These are phyloP conservation scores for Sterna hirundo DNA, from an alignment of 2,113 vertebrate genomes.

Conservation along the genomic window DNA sequence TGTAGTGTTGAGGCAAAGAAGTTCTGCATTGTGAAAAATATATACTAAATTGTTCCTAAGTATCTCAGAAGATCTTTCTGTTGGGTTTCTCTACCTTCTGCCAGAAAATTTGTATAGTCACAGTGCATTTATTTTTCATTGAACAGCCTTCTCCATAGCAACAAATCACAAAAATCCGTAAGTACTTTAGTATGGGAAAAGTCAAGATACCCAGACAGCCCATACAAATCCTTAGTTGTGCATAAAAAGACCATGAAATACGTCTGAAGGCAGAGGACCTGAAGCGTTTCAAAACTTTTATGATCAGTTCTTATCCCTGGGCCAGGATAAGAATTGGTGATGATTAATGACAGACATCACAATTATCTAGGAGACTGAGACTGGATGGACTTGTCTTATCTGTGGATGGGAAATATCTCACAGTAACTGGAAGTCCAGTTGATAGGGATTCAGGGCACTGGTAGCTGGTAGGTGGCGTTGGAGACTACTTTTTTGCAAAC, in stretches of 20 bases:
- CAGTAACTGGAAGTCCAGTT: accelerated
- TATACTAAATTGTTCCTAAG: constrained; percentile 45
- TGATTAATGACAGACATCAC: background rate
- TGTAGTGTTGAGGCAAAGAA: constrained; percentile 20
- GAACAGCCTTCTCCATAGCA: constrained; percentile 30
- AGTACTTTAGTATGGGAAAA: background rate
- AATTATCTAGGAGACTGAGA: background rate
- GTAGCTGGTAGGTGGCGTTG: background rate
- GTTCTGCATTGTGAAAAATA: constrained; percentile 31
- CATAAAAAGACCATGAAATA: background rate
- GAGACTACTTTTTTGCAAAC: background rate
- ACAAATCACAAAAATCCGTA: background rate
- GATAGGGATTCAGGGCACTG: background rate
- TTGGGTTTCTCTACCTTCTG: background rate
- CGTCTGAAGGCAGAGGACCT: background rate
- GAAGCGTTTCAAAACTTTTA: background rate
- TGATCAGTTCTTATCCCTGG: background rate
- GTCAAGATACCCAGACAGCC: background rate
- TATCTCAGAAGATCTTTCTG: constrained; percentile 14
- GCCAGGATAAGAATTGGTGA: background rate
- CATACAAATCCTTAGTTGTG: background rate
- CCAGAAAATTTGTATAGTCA: background rate
- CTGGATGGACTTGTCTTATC: background rate
- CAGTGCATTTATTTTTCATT: background rate
- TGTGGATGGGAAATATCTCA: background rate